Percentiles rank a stretch among this genome's conserved stretches.
Conservation (phyloP, 2,888 invertebrate species). For the Ennomos erosarius region DNA sequence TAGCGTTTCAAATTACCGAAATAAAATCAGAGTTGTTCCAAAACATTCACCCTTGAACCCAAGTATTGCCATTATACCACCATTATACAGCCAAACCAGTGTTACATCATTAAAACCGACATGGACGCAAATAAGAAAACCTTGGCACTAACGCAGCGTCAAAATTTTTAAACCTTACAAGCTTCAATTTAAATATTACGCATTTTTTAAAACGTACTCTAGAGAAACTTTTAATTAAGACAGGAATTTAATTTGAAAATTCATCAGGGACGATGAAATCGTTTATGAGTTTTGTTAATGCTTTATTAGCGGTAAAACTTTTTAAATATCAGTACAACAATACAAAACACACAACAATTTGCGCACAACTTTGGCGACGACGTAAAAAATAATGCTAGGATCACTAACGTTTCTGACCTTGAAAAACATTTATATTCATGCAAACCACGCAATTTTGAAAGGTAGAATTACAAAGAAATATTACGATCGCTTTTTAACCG, state of each 20-base stretch:
- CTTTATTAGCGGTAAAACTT: too few relatives aligned
- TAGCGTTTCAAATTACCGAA: slow-evolving; percentile 3
- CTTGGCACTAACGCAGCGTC: not conserved
- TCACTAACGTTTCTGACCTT: too few relatives aligned
- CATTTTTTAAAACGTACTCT: not conserved
- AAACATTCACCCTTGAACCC: slow-evolving; percentile 8
- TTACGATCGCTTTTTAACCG: too few relatives aligned
- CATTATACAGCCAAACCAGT: not conserved
- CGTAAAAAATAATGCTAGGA: too few relatives aligned
- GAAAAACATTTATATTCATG: too few relatives aligned
- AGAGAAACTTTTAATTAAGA: slow-evolving; percentile 10
- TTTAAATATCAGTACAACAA: too few relatives aligned
- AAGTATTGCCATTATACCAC: not conserved
- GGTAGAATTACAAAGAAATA: too few relatives aligned
- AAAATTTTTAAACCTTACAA: slow-evolving; percentile 6
- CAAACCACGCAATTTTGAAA: too few relatives aligned
- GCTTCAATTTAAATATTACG: slow-evolving; percentile 26
- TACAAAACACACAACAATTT: too few relatives aligned
- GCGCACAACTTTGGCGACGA: too few relatives aligned
- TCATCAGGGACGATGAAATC: slow-evolving; percentile 5
- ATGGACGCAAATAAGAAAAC: slow-evolving; percentile 8
- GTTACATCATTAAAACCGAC: slow-evolving; percentile 8
- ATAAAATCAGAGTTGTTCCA: not conserved
- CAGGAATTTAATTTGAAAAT: slow-evolving; percentile 15
- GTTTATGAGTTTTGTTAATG: too few relatives aligned